Base-by-base conservation (phyloP, 2,113 vertebrate species). In the Salvelinus namaycush region DNA sequence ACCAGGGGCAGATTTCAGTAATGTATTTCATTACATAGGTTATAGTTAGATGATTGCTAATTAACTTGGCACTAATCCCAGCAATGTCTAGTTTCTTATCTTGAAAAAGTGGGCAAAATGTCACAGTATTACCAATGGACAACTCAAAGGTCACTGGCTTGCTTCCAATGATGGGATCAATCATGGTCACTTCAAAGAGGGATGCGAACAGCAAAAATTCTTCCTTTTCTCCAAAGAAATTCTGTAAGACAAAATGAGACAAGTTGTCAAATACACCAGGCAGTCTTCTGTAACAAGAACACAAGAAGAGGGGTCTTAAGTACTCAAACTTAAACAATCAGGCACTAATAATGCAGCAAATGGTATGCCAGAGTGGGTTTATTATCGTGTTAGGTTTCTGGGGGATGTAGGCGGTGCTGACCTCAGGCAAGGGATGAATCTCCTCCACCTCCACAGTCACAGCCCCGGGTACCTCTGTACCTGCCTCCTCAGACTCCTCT, bases 171-270 rank as follows among this genome's bases (percentile, higher is more conserved):
- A 91, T 91, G 0, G 92, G 92, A 76, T 98, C 95, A 48, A 98
- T 95, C 97, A 98, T 97, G 3, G 96, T 96, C 68, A 95, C 93
- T 83, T 99, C 96, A 83, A 99, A 97, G 72, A 98, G 92, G 62
- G 95, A 93, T 0, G 93, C 92, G 4, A 97, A 98, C 64, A 99
- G 92, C 74, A 98, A 87, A 80, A 97, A 98, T 77, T 98, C 96
- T 66, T 97, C 95, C 60, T 91, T 95, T 70, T 86, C 90, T 0
- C 94, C 97, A 72, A 97, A 0, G 1, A 89, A 91, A 1, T 94
- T 94, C 97, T 98, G 82, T 70, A 73, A 75, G 44, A 57, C 24
- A 8, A 44, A 29, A 67, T 22, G 1, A n/a, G 70, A 54, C 51
- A 54, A 16, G 16, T 54, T 14, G 13, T 11, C 57, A 20, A 60